Evolutionary conservation across 2,888 invertebrate species (phyloP).

Genomic region (Pedicia rivosa): DNA sequence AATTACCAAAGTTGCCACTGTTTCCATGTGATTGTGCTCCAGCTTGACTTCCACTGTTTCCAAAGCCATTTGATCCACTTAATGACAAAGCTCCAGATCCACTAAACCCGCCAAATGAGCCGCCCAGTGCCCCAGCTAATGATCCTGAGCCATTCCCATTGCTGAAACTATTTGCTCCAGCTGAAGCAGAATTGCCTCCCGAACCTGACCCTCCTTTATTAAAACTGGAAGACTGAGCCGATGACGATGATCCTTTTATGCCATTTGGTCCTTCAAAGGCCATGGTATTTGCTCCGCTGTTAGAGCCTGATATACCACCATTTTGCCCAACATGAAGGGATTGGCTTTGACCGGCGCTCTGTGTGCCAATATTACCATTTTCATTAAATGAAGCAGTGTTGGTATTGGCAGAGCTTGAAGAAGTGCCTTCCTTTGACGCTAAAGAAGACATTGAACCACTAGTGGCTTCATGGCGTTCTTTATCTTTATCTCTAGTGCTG

Average conservation of each 20-base stretch:
- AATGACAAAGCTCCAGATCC: background rate
- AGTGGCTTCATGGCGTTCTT: constrained; percentile 17
- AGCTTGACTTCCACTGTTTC: too few species aligned
- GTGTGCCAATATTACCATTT: constrained; percentile 16
- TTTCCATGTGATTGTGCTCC: too few species aligned
- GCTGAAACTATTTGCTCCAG: constrained; percentile 7
- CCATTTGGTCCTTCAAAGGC: constrained; percentile 20
- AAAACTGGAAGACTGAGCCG: constrained; percentile 18
- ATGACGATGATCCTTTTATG: constrained; percentile 19
- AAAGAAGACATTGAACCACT: constrained; percentile 21
- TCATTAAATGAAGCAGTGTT: constrained; percentile 18
- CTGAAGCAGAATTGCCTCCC: constrained; percentile 5
- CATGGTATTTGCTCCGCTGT: constrained; percentile 19
- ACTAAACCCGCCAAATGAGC: background rate
- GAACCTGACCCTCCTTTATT: constrained; percentile 6
- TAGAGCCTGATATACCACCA: constrained; percentile 18
- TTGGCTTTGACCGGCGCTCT: constrained; percentile 23
- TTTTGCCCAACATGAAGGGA: constrained; percentile 20
- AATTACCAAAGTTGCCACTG: background rate
- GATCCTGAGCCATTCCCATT: constrained; percentile 7
- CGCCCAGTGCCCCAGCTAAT: background rate
- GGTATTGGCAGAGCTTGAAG: constrained; percentile 23
- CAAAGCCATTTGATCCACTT: too few species aligned
- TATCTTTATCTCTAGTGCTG: constrained; percentile 14
- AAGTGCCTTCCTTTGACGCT: constrained; percentile 18